Evolutionary conservation across 2,113 vertebrate genomes (phyloP).

Genomic region (Cynopterus brachyotis): DNA sequence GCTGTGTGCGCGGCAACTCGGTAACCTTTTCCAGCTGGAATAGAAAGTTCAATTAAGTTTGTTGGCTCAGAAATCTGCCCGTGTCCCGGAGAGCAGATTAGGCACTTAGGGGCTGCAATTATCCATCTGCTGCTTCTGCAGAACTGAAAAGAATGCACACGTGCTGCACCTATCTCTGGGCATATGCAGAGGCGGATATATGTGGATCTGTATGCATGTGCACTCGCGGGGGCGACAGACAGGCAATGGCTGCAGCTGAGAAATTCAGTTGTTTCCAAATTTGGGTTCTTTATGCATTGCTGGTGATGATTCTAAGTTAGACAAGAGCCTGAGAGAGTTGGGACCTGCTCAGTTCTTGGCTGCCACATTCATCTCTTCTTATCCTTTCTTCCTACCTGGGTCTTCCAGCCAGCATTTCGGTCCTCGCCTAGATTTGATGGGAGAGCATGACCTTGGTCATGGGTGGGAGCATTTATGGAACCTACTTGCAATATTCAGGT

Average conservation of each 20-base stretch:
- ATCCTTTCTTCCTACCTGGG: not conserved
- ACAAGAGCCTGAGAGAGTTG: not conserved
- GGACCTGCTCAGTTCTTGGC: not conserved
- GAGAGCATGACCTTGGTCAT: not conserved
- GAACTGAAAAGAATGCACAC: conserved; percentile 80
- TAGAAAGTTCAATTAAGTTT: conserved; percentile 90
- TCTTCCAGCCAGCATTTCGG: not conserved
- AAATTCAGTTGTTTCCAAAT: conserved; percentile 1
- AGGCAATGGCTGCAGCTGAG: conserved; percentile 26
- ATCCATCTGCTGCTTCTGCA: conserved; percentile 87
- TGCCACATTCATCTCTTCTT: not conserved
- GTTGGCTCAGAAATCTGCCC: conserved; percentile 88
- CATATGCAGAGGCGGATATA: conserved; percentile 54
- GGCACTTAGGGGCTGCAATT: conserved; percentile 87
- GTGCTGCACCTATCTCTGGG: conserved; percentile 78
- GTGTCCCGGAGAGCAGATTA: conserved; percentile 87
- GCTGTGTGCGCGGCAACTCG: conserved; percentile 78
- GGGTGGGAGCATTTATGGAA: not conserved
- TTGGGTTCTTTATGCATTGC: not conserved
- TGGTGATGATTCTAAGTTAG: not conserved
- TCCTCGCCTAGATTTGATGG: not conserved
- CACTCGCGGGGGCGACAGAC: not conserved
- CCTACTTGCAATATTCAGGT: not conserved
- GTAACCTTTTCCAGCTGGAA: conserved; percentile 90
- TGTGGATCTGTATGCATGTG: not conserved